phyloP scores from a whole-genome alignment of 35 echinoderm and acorn worm genomes.

The Patiria miniata region DNA sequence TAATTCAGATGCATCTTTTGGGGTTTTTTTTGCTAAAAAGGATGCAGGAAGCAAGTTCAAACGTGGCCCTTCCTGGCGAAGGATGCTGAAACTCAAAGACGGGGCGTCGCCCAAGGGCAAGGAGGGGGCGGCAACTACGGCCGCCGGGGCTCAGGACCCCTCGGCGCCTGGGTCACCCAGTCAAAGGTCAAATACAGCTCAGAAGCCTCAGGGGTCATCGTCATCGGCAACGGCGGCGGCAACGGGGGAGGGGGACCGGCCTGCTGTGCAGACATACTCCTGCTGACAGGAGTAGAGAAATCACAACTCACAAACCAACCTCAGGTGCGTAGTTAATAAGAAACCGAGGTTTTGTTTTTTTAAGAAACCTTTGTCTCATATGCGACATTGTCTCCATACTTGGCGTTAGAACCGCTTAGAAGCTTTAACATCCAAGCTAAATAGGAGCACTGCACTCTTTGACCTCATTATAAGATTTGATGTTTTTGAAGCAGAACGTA shows the following conservation, averaged over 20 bases:
- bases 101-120: constrained; percentile 69
- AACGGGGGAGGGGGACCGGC: constrained; percentile 28
- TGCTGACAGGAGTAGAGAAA: constrained; percentile 56
- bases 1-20: neutral
- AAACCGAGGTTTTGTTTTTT: too few species aligned
- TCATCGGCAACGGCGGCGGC: constrained; percentile 28
- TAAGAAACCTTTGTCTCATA: too few species aligned
- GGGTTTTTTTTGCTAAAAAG: constrained; percentile 39
- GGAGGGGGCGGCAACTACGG: constrained; percentile 45
- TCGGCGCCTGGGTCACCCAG: constrained; percentile 72
- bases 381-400: too few species aligned
- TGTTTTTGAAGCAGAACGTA: too few species aligned
- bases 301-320: constrained; percentile 33
- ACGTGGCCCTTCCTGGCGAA: constrained; percentile 90
- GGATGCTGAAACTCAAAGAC: constrained; percentile 96
- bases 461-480: too few species aligned
- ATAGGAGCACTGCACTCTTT: too few species aligned
- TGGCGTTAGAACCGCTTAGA: too few species aligned
- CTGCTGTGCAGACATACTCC: constrained; percentile 86
- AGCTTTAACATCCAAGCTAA: too few species aligned
- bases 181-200: constrained; percentile 57
- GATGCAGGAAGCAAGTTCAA: constrained; percentile 84
- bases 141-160: constrained; percentile 55
- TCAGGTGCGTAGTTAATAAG: neutral
- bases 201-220: constrained; percentile 28